Evolutionary conservation across 2,888 invertebrate genomes (phyloP).

Genomic region (Amphipoea lucens): DNA sequence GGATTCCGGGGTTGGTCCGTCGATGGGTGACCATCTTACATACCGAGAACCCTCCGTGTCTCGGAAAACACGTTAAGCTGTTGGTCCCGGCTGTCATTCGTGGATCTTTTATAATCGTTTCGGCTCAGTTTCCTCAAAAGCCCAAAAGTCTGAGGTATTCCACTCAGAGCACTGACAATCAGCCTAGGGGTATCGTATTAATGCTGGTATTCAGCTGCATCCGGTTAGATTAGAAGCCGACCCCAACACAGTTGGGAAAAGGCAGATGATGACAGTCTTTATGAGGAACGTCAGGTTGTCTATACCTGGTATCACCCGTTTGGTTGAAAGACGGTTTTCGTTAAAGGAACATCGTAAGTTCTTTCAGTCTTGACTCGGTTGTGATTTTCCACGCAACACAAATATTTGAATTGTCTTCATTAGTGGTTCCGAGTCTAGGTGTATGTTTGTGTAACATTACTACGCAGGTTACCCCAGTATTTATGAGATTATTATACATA

Average conservation of each 20-base stretch:
- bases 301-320: background rate
- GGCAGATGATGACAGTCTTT: background rate
- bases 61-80: background rate
- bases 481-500: conserved; percentile 17
- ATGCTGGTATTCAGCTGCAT: background rate
- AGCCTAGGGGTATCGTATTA: background rate
- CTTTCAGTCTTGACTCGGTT: conserved; percentile 3
- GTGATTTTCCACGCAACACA: conserved; percentile 7
- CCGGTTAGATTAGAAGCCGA: no score
- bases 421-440: conserved; percentile 15
- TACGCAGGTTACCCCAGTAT: background rate
- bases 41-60: no score
- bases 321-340: background rate
- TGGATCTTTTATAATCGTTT: background rate
- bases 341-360: background rate
- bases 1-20: no score
- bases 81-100: background rate
- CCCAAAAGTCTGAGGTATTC: no score
- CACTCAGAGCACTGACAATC: no score
- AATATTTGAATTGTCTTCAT: conserved; percentile 24
- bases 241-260: no score
- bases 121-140: background rate
- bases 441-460: conserved; percentile 24
- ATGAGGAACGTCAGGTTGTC: background rate
- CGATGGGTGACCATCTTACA: no score